Evolutionary conservation across 53 echinoderm and acorn worm species (phyloP).

Genomic region (Astropecten irregularis): DNA sequence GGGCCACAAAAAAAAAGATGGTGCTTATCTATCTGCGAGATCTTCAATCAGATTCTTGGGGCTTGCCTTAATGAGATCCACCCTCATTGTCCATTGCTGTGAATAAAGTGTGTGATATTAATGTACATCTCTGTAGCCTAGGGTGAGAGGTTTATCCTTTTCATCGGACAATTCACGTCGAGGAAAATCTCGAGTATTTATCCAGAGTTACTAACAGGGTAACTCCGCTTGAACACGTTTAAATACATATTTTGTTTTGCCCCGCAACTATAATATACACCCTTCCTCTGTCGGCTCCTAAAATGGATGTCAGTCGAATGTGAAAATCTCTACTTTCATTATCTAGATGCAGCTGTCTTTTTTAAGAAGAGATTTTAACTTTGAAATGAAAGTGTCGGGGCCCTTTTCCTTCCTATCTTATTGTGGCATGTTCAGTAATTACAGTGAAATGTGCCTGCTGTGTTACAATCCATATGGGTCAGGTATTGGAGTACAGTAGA

Average conservation of each 20-base stretch:
- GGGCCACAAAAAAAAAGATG: slow-evolving; percentile 49
- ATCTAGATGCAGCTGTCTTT: slow-evolving; percentile 33
- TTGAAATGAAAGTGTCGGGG: background rate
- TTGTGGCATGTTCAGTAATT: too few species aligned
- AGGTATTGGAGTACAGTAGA: too few species aligned
- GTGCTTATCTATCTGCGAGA: slow-evolving; percentile 53
- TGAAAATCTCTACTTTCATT: background rate
- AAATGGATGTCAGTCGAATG: slow-evolving; percentile 15
- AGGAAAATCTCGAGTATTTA: background rate
- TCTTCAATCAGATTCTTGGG: slow-evolving; percentile 42
- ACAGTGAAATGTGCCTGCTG: too few species aligned
- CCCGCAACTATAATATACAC: background rate
- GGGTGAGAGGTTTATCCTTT: background rate
- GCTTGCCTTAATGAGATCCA: slow-evolving; percentile 20
- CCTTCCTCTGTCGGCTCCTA: slow-evolving; percentile 25
- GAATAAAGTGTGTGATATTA: slow-evolving; percentile 39
- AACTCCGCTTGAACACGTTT: background rate
- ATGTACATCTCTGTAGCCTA: slow-evolving; percentile 19
- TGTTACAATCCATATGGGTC: too few species aligned
- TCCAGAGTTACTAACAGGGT: background rate
- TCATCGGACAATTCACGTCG: slow-evolving; percentile 1
- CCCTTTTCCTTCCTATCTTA: too few species aligned
- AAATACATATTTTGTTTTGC: slow-evolving; percentile 48
- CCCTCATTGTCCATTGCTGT: slow-evolving; percentile 1
- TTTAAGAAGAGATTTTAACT: slow-evolving; percentile 1